These are phyloP conservation scores for Brevimyrus niger DNA, from an alignment of 2,113 vertebrate genomes.

Conservation along the genomic window DNA sequence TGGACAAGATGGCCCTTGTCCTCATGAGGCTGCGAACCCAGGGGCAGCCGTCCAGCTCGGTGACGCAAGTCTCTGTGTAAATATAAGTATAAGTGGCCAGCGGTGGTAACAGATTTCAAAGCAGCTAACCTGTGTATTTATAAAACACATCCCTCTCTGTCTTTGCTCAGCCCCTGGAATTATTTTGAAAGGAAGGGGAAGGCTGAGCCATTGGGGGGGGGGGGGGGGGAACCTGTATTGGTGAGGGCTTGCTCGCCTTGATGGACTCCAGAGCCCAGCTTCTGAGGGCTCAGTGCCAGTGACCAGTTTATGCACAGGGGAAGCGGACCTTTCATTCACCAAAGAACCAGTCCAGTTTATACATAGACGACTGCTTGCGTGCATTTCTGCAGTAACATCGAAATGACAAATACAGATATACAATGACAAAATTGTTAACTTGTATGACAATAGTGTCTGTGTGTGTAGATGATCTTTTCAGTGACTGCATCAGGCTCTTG, in stretches of 20 bases:
- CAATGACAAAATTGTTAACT: not conserved
- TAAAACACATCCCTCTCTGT: not conserved
- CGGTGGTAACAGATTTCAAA: not conserved
- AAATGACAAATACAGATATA: not conserved
- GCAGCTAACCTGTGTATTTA: not conserved
- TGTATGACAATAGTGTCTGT: not conserved
- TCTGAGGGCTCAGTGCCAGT: not conserved
- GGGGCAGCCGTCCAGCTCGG: not conserved
- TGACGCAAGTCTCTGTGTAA: not conserved
- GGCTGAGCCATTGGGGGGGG: not conserved
- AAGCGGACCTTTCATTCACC: not conserved
- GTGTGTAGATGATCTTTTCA: not conserved
- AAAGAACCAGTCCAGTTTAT: not conserved
- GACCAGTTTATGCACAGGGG: not conserved
- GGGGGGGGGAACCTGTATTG: not conserved
- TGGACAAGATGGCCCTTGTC: not conserved
- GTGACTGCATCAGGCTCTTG: not conserved
- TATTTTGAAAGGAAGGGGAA: not conserved
- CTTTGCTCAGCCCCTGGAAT: conserved; percentile 13
- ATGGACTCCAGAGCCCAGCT: not conserved
- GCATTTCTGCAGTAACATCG: not conserved
- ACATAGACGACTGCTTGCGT: not conserved
- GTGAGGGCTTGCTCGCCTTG: not conserved
- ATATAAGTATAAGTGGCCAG: conserved; percentile 2
- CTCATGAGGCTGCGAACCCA: not conserved